A percentile compares a stretch with the other conserved stretches of the same genome.
Evolutionary conservation across 2,797 vertebrate genomes (phyloP).

Genomic region (Sebastes goodei): DNA sequence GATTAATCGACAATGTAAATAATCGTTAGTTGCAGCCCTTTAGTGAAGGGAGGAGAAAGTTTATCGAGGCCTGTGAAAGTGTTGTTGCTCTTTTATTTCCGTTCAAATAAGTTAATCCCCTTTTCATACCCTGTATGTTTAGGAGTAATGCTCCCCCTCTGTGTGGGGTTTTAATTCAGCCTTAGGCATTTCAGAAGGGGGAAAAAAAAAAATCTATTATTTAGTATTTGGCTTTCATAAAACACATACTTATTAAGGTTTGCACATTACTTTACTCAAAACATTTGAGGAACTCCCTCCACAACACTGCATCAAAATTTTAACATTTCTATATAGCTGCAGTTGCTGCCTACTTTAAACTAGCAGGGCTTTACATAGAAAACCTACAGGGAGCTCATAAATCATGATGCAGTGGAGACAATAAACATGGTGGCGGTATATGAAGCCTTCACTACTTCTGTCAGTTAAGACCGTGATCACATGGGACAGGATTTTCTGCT

Average conservation of each 20-base stretch:
- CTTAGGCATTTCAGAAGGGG: neutral
- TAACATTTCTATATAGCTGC: neutral
- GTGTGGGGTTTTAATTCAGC: neutral
- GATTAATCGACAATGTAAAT: too few species aligned
- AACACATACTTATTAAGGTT: neutral
- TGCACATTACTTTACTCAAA: neutral
- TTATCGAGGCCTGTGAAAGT: neutral
- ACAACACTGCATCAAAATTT: neutral
- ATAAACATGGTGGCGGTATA: neutral
- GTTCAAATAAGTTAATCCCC: neutral
- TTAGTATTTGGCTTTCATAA: neutral
- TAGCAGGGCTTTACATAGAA: neutral
- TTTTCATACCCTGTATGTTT: neutral
- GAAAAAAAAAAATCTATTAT: neutral
- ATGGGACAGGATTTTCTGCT: neutral
- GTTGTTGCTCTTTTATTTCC: neutral
- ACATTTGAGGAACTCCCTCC: neutral
- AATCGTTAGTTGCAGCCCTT: too few species aligned
- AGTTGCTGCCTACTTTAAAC: neutral
- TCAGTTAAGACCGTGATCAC: neutral
- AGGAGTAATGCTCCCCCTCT: neutral
- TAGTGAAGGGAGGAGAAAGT: neutral
- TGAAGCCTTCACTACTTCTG: neutral
- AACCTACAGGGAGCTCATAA: neutral
- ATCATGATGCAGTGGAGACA: neutral